phyloP scores from a whole-genome alignment of 2,888 invertebrate genomes.

The Nomada ruficornis region DNA sequence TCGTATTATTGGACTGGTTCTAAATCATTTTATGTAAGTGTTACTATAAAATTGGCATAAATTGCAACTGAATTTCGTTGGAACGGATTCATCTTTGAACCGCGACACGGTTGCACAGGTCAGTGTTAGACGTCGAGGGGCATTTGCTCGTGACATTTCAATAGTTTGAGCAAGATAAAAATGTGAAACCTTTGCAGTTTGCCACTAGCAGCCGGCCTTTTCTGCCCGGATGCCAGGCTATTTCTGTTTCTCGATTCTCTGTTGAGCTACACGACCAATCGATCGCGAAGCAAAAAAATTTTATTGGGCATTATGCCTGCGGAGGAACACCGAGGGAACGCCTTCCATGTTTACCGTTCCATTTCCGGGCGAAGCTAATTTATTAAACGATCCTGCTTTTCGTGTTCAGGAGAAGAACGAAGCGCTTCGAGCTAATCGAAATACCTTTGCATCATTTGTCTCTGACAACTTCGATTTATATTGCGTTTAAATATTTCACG shows the following conservation, averaged over 20 bases:
- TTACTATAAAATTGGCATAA: no score
- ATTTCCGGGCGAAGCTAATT: constrained; percentile 2
- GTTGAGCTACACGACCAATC: background rate
- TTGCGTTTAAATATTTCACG: background rate
- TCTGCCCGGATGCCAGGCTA: constrained; percentile 27
- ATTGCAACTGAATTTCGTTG: no score
- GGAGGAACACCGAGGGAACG: background rate
- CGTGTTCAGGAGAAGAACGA: background rate
- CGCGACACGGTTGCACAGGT: no score
- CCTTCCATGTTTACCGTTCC: constrained; percentile 14
- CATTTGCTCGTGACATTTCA: constrained; percentile 24
- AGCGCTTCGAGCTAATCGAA: background rate
- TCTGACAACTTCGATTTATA: background rate
- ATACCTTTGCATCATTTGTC: background rate
- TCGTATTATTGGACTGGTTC: no score
- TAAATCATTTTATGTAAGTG: no score
- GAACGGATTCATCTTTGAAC: no score
- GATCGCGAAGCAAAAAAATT: constrained; percentile 9
- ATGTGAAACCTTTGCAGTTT: constrained; percentile 37
- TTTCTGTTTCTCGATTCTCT: constrained; percentile 44
- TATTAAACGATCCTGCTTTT: background rate
- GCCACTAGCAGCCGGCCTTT: constrained; percentile 16
- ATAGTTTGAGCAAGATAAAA: constrained; percentile 37
- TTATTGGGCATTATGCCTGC: constrained; percentile 16
- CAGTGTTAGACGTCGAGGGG: background rate